These are phyloP conservation scores for Neoarius graeffei DNA, from an alignment of 2,113 vertebrate species.

Conservation along the genomic window DNA sequence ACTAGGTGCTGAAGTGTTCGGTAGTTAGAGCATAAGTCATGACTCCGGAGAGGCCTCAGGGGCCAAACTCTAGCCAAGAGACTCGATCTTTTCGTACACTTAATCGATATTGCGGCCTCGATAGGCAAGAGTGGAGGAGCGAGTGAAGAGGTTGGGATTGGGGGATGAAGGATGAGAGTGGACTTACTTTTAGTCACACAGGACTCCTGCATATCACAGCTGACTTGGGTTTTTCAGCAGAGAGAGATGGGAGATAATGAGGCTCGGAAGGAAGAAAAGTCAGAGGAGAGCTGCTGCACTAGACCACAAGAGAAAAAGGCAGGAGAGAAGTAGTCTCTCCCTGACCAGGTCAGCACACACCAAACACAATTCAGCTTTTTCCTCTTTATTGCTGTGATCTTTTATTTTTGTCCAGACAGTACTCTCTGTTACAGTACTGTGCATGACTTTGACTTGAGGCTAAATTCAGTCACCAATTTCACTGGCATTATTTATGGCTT, in stretches of 20 bases:
- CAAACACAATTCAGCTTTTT: constrained; percentile 27
- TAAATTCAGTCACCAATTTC: too few species aligned
- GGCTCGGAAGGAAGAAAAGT: constrained; percentile 54
- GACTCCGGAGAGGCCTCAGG: constrained; percentile 74
- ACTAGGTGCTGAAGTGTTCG: constrained; percentile 32
- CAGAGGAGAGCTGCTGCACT: constrained; percentile 33
- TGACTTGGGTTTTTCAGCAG: constrained; percentile 67
- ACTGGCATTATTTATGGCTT: too few species aligned
- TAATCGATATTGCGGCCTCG: constrained; percentile 72
- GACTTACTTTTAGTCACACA: constrained; percentile 69
- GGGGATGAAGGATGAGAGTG: constrained; percentile 73
- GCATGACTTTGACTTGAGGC: background rate
- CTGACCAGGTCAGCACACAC: constrained; percentile 36
- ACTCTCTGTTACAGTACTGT: background rate
- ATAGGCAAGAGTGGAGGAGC: constrained; percentile 43
- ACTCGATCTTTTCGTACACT: constrained; percentile 75
- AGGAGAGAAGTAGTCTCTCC: constrained; percentile 5
- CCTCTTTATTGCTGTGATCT: background rate
- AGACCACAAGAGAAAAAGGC: constrained; percentile 47
- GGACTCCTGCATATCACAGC: constrained; percentile 59
- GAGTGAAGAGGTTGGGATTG: constrained; percentile 52
- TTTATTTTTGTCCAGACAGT: background rate
- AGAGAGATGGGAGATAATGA: constrained; percentile 60
- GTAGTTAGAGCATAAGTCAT: constrained; percentile 75
- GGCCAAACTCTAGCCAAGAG: constrained; percentile 71